Percentiles rank a stretch among this genome's conserved stretches.
phyloP scores from a whole-genome alignment of 2,797 vertebrate species.

The Poecile montanus region DNA sequence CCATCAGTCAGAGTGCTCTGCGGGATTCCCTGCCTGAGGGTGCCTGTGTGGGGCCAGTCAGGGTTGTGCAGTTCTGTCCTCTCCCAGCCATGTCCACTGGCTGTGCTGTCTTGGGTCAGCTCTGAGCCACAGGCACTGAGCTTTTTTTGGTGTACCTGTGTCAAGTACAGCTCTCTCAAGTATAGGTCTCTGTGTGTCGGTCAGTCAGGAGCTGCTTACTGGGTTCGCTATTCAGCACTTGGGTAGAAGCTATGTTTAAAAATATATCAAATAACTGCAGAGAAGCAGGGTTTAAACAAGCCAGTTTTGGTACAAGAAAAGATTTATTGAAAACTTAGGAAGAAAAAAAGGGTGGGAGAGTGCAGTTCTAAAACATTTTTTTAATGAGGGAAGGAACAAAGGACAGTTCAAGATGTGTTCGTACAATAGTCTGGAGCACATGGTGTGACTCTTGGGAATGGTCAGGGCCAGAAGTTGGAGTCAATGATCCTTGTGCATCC shows the following conservation, averaged over 20 bases:
- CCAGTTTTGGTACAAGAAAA: background rate
- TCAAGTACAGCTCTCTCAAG: background rate
- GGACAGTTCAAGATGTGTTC: background rate
- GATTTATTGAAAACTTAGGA: background rate
- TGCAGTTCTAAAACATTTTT: background rate
- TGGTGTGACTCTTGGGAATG: background rate
- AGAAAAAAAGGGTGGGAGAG: background rate
- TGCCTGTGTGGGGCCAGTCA: rapidly evolving
- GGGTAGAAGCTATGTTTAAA: background rate
- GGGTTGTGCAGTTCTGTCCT: background rate
- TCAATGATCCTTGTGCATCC: background rate
- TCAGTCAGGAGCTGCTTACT: background rate
- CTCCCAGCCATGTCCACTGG: rapidly evolving
- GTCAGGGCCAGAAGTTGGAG: background rate
- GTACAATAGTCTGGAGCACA: background rate
- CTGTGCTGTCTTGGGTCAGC: background rate
- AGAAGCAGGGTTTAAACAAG: background rate
- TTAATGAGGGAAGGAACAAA: background rate
- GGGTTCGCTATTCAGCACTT: background rate
- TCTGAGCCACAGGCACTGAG: background rate
- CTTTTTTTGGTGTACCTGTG: background rate
- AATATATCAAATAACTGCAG: background rate
- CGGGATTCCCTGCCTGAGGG: rapidly evolving
- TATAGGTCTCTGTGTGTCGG: background rate
- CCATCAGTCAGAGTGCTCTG: rapidly evolving